A percentile compares a stretch with the other conserved stretches of the same genome.
phyloP scores from a whole-genome alignment of 2,888 invertebrate genomes.

The Helicoverpa assulta region DNA sequence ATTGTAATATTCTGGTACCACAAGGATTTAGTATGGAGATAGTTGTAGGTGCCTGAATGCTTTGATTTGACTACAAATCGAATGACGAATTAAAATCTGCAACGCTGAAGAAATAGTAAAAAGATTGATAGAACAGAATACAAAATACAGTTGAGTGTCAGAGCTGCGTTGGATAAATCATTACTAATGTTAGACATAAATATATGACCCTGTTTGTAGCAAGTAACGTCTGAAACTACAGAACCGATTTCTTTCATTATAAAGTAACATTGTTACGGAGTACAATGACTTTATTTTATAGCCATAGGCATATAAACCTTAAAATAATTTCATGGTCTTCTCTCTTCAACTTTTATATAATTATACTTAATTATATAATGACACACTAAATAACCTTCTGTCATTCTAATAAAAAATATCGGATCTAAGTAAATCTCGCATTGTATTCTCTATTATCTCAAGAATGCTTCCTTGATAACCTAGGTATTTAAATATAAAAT shows the following conservation, averaged over 20 bases:
- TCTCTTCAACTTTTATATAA: not conserved
- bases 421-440: constrained; percentile 43
- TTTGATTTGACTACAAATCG: constrained; percentile 17
- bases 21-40: constrained; percentile 22
- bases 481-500: constrained; percentile 26
- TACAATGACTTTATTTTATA: not conserved
- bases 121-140: not conserved
- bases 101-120: not conserved
- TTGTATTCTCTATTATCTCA: constrained; percentile 32
- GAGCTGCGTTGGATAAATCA: not conserved
- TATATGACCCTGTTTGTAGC: not conserved
- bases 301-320: not conserved
- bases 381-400: not conserved
- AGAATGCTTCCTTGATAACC: constrained; percentile 17
- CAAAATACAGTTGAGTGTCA: not conserved
- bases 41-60: constrained; percentile 33
- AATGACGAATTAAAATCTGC: not conserved
- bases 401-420: not conserved
- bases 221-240: not conserved
- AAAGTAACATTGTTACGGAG: not conserved
- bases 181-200: not conserved
- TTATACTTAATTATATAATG: no score
- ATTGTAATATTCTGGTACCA: constrained; percentile 12
- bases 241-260: not conserved
- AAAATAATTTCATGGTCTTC: not conserved